Conservation (phyloP, 2,797 vertebrate genomes). For the Enteromius paludinosus region DNA sequence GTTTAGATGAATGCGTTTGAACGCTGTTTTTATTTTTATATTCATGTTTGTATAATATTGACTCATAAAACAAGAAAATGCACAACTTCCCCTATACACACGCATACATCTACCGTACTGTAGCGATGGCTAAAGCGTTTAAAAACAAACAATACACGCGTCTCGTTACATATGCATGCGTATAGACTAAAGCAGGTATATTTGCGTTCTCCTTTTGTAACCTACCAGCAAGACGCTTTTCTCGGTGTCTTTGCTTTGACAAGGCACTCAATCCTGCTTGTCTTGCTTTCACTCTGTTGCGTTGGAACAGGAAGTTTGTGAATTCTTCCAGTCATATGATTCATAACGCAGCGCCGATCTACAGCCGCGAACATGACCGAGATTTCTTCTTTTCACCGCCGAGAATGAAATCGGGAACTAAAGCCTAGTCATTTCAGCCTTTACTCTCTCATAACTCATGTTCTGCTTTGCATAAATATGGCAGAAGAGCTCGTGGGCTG, state of each 20-base stretch:
- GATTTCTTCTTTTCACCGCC: not conserved
- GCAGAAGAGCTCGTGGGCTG: not conserved
- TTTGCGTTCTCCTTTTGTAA: not conserved
- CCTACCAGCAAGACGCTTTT: not conserved
- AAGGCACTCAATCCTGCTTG: too few relatives aligned
- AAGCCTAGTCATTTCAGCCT: not conserved
- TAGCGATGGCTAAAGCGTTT: not conserved
- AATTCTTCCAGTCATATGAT: constrained; percentile 73
- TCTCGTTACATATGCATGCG: not conserved
- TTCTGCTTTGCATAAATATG: not conserved
- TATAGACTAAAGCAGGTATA: not conserved
- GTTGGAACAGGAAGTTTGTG: constrained; percentile 59
- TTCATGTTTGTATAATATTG: not conserved
- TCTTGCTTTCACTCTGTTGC: not conserved
- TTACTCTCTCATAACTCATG: not conserved
- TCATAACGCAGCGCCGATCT: constrained; percentile 30
- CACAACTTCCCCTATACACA: not conserved
- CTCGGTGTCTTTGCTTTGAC: not conserved
- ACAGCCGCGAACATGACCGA: constrained; percentile 8
- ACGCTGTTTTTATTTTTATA: not conserved
- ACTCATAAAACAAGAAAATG: not conserved
- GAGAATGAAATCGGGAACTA: constrained; percentile 17
- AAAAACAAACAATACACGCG: not conserved
- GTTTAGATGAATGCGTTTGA: not conserved
- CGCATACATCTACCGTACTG: not conserved